Conservation (phyloP, 2,797 vertebrate genomes). For the Intellagama lesueurii region DNA sequence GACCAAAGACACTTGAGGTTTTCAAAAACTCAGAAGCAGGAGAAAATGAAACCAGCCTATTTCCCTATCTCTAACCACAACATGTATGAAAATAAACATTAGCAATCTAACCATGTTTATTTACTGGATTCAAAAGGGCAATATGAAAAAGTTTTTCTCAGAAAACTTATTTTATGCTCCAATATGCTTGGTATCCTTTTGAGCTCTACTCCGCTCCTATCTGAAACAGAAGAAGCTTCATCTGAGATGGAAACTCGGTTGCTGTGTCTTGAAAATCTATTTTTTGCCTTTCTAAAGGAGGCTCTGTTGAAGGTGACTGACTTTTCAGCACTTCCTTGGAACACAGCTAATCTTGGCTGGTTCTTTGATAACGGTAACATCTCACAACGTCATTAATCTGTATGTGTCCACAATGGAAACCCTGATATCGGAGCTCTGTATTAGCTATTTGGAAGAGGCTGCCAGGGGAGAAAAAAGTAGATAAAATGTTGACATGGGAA, state of each 20-base stretch:
- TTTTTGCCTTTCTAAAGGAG: background rate
- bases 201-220: background rate
- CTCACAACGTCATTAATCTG: background rate
- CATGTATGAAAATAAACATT: background rate
- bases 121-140: background rate
- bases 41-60: no score
- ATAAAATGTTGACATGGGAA: background rate
- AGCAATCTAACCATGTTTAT: background rate
- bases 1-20: no score
- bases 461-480: background rate
- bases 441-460: background rate
- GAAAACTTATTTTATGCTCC: background rate
- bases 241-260: constrained; percentile 1
- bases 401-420: background rate
- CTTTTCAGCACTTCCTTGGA: background rate
- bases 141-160: background rate
- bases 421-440: background rate
- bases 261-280: background rate
- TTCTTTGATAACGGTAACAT: background rate
- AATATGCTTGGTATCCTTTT: background rate
- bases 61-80: background rate
- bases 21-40: no score
- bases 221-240: background rate
- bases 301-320: background rate
- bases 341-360: background rate